Conservation (phyloP, 2,113 vertebrate genomes). For the Oncorhynchus keta region DNA sequence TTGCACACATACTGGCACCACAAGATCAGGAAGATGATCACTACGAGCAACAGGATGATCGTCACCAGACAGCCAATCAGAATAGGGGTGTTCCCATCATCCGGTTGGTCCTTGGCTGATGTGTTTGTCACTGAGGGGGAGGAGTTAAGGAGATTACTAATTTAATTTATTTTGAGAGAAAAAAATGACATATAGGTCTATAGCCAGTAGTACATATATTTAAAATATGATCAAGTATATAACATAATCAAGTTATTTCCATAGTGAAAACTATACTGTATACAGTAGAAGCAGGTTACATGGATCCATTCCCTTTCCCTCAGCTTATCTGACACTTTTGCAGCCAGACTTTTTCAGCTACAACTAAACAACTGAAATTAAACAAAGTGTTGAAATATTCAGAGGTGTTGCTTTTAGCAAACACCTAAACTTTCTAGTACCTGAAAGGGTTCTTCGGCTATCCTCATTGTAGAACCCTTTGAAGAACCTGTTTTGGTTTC, state of each 20-base stretch:
- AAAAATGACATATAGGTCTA: neutral
- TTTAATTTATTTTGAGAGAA: neutral
- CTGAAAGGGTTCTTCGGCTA: too few relatives aligned
- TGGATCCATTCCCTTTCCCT: too few relatives aligned
- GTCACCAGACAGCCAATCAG: slow-evolving; percentile 89
- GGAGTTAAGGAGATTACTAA: neutral
- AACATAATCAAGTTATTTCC: neutral
- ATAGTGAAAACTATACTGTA: neutral
- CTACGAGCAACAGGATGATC: slow-evolving; percentile 86
- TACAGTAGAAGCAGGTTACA: too few relatives aligned
- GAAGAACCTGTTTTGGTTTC: too few relatives aligned
- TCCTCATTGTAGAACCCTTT: too few relatives aligned
- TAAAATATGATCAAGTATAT: neutral
- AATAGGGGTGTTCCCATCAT: slow-evolving; percentile 77
- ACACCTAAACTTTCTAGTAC: too few relatives aligned
- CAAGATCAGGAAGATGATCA: slow-evolving; percentile 87
- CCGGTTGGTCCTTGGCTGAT: slow-evolving; percentile 63
- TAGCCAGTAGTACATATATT: neutral
- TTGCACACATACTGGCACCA: slow-evolving; percentile 90
- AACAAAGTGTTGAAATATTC: too few relatives aligned
- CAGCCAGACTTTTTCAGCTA: too few relatives aligned
- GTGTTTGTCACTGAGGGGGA: slow-evolving; percentile 59
- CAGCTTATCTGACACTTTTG: too few relatives aligned
- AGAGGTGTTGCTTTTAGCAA: too few relatives aligned
- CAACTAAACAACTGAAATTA: too few relatives aligned